Evolutionary conservation across 1,140 invertebrate species (phyloP).

Genomic region (Lepidotrigona ventralis): DNA sequence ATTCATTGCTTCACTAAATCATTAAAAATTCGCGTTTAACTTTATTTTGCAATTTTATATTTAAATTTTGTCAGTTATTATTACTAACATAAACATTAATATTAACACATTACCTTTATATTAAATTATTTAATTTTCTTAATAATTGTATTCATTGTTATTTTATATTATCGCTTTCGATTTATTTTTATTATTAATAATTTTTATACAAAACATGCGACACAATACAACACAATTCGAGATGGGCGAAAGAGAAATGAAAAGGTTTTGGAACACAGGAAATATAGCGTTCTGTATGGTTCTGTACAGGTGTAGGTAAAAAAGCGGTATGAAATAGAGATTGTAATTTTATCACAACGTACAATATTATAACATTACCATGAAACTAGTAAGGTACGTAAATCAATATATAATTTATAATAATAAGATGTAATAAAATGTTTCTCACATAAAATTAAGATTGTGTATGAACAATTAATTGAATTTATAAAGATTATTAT

Average conservation of each 20-base stretch:
- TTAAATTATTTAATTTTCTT: too few species aligned
- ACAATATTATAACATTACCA: slow-evolving; percentile 46
- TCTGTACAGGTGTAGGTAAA: neutral
- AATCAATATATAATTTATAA: neutral
- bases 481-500: neutral
- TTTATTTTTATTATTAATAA: neutral
- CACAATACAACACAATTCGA: neutral
- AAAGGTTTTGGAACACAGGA: neutral
- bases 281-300: neutral
- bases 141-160: neutral
- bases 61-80: neutral
- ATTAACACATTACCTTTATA: neutral
- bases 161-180: neutral
- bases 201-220: neutral
- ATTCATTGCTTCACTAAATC: neutral
- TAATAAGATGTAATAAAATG: neutral
- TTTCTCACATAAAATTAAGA: neutral
- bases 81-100: neutral
- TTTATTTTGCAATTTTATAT: neutral
- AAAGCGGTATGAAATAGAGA: slow-evolving; percentile 46
- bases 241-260: neutral
- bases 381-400: slow-evolving; percentile 74
- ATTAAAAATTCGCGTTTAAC: neutral
- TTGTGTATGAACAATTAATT: neutral
- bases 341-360: slow-evolving; percentile 22